A percentile compares a stretch with the other conserved stretches of the same genome.
These are phyloP conservation scores for Nineta flava DNA, from an alignment of 2,888 invertebrate species.

Conservation along the genomic window DNA sequence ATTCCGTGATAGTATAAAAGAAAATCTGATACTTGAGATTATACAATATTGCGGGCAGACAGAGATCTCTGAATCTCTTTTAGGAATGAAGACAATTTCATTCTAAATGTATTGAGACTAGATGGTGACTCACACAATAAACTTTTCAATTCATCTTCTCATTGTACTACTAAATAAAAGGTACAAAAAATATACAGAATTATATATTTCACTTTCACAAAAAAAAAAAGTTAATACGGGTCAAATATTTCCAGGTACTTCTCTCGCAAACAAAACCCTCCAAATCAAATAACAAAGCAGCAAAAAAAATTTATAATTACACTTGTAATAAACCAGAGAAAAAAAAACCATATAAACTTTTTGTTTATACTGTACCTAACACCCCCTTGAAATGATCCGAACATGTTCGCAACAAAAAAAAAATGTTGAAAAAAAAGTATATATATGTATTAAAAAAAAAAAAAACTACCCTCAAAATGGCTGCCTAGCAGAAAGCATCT, in stretches of 20 bases:
- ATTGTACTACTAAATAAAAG: no score
- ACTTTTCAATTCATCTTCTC: no score
- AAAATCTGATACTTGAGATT: no score
- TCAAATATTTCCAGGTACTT: no score
- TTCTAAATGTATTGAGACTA: no score
- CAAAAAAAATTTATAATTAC: background rate
- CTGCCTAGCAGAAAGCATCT: slow-evolving; percentile 41
- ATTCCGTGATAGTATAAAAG: no score
- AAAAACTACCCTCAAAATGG: slow-evolving; percentile 59
- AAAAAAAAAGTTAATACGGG: no score
- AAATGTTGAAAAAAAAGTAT: slow-evolving; percentile 28
- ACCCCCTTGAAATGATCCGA: slow-evolving; percentile 27
- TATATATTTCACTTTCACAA: background rate
- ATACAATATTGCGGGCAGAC: no score
- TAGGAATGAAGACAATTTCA: no score
- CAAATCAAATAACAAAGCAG: background rate
- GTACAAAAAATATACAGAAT: no score
- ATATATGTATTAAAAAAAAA: slow-evolving; percentile 24
- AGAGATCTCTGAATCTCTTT: no score
- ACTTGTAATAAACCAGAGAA: background rate
- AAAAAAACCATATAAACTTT: slow-evolving; percentile 16
- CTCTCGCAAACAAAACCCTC: background rate
- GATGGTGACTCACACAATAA: no score
- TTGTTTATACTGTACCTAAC: slow-evolving; percentile 25
- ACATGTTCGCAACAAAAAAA: slow-evolving; percentile 28